Conservation (phyloP, 2,888 invertebrate genomes). For the Minunthozetes semirufus region DNA sequence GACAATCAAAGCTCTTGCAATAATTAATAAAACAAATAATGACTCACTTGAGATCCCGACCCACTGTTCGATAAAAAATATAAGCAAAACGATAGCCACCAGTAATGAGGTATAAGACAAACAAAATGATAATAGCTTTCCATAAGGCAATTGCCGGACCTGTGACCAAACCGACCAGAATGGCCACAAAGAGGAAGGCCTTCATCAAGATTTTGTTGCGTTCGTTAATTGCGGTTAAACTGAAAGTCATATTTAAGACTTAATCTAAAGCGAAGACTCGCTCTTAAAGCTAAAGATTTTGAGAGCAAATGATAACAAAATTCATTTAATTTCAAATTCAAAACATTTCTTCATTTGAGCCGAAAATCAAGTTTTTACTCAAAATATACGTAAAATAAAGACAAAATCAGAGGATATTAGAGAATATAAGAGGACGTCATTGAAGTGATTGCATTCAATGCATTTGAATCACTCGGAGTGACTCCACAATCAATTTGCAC, state of each 20-base stretch:
- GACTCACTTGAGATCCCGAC: slow-evolving; percentile 32
- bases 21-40: too few relatives aligned
- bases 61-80: slow-evolving; percentile 33
- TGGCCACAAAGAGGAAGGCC: slow-evolving; percentile 19
- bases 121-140: slow-evolving; percentile 7
- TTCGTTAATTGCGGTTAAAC: neutral
- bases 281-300: neutral
- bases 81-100: slow-evolving; percentile 33
- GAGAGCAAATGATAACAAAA: neutral
- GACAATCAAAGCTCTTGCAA: too few relatives aligned
- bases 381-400: too few relatives aligned
- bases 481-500: too few relatives aligned
- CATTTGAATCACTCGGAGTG: too few relatives aligned
- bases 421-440: too few relatives aligned
- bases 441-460: too few relatives aligned
- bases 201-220: slow-evolving; percentile 14
- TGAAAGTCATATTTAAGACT: slow-evolving; percentile 4
- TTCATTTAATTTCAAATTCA: too few relatives aligned
- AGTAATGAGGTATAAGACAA: slow-evolving; percentile 27
- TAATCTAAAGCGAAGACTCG: neutral
- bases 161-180: slow-evolving; percentile 5
- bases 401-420: too few relatives aligned
- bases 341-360: too few relatives aligned
- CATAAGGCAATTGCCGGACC: slow-evolving; percentile 15
- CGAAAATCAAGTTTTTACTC: too few relatives aligned